A percentile compares a stretch with the other conserved stretches of the same genome.
Evolutionary conservation across 23 tunicate genomes (phyloP).

Genomic region (Trididemnum nubilum): DNA sequence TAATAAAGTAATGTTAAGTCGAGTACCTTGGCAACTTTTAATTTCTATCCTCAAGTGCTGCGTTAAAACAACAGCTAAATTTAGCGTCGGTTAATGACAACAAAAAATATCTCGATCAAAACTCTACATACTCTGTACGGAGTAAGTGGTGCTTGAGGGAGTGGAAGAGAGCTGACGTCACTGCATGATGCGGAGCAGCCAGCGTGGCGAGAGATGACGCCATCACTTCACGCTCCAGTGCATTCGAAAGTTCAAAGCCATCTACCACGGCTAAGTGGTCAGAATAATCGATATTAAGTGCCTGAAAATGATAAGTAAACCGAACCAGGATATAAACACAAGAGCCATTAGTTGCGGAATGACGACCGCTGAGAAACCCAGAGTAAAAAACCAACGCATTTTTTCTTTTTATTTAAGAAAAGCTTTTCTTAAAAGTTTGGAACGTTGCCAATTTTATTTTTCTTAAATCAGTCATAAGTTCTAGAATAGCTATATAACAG

Average conservation of each 20-base stretch:
- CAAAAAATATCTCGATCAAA: too few species aligned
- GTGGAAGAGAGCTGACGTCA: conserved; percentile 55
- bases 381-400: not conserved
- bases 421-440: too few species aligned
- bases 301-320: not conserved
- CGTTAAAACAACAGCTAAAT: too few species aligned
- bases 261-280: conserved; percentile 3
- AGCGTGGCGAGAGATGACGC: not conserved
- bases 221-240: conserved; percentile 44
- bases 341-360: too few species aligned
- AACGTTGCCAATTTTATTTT: too few species aligned
- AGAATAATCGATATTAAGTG: not conserved
- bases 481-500: too few species aligned
- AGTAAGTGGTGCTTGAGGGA: conserved; percentile 42
- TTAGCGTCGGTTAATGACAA: not conserved
- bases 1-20: too few species aligned
- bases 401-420: not conserved
- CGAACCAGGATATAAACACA: not conserved
- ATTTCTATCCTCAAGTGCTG: too few species aligned
- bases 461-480: too few species aligned
- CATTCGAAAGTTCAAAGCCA: conserved; percentile 27
- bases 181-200: conserved; percentile 18
- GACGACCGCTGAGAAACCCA: too few species aligned
- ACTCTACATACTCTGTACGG: conserved; percentile 13
- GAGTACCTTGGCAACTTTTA: too few species aligned